Conservation (phyloP, 1,140 invertebrate species). For the Psilanteris sp. region DNA sequence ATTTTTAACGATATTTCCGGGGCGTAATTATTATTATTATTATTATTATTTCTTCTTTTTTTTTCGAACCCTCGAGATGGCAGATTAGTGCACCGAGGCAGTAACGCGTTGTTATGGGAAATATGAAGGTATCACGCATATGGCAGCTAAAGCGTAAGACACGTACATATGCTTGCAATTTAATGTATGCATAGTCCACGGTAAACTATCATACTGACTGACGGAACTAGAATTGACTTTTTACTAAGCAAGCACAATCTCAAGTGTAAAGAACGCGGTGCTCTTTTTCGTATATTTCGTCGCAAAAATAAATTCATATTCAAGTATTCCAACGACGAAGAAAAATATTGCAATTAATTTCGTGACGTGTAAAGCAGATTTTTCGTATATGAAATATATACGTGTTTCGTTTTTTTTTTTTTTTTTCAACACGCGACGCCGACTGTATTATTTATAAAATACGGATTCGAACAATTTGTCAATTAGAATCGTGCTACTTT, state of each 20-base stretch:
- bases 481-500: too few relatives aligned
- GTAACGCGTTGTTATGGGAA: conserved; percentile 19
- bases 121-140: conserved; percentile 45
- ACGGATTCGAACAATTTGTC: too few relatives aligned
- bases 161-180: conserved; percentile 26
- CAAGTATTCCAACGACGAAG: too few relatives aligned
- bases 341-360: too few relatives aligned
- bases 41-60: too few relatives aligned
- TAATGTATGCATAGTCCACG: conserved; percentile 44
- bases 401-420: too few relatives aligned
- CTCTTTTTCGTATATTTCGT: conserved; percentile 20
- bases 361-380: too few relatives aligned
- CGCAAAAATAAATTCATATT: conserved; percentile 26
- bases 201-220: conserved; percentile 43
- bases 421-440: too few relatives aligned
- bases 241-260: conserved; percentile 29
- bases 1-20: conserved; percentile 29
- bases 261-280: conserved; percentile 24
- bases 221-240: conserved; percentile 41
- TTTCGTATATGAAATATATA: too few relatives aligned
- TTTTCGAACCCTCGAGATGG: conserved; percentile 44
- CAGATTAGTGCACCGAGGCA: conserved; percentile 20
- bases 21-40: conserved; percentile 40
- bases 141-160: conserved; percentile 26
- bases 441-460: too few relatives aligned